phyloP scores from a whole-genome alignment of 2,113 vertebrate genomes.

The Semnornis frantzii region DNA sequence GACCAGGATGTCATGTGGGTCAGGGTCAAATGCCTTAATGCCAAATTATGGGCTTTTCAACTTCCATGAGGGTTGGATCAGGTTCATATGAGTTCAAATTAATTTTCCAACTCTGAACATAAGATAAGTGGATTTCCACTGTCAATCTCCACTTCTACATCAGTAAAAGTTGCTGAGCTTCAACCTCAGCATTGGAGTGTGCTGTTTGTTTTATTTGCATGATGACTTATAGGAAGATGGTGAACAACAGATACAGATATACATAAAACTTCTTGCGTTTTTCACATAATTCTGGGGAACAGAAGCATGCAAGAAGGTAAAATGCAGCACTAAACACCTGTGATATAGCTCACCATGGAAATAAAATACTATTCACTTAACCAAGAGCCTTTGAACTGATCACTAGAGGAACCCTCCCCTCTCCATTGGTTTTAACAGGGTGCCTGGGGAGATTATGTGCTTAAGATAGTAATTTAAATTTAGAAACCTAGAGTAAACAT shows the following conservation, averaged over 20 bases:
- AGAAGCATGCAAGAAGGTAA: background rate
- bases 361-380: constrained; percentile 2
- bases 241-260: background rate
- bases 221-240: too few species aligned
- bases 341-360: background rate
- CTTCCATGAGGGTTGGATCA: background rate
- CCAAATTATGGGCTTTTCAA: background rate
- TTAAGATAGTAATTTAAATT: constrained; percentile 45
- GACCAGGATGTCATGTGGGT: too few species aligned
- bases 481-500: constrained; percentile 52
- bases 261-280: background rate
- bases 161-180: background rate
- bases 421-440: constrained; percentile 20
- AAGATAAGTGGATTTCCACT: background rate
- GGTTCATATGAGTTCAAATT: background rate
- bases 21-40: too few species aligned
- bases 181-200: background rate
- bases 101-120: background rate
- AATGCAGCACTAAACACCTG: background rate
- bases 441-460: constrained; percentile 42
- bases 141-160: accelerated
- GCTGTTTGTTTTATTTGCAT: background rate
- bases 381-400: constrained; percentile 32
- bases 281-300: background rate
- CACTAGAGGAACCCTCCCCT: constrained; percentile 6